Conservation (phyloP, 2,113 vertebrate species). For the Pandion haliaetus region DNA sequence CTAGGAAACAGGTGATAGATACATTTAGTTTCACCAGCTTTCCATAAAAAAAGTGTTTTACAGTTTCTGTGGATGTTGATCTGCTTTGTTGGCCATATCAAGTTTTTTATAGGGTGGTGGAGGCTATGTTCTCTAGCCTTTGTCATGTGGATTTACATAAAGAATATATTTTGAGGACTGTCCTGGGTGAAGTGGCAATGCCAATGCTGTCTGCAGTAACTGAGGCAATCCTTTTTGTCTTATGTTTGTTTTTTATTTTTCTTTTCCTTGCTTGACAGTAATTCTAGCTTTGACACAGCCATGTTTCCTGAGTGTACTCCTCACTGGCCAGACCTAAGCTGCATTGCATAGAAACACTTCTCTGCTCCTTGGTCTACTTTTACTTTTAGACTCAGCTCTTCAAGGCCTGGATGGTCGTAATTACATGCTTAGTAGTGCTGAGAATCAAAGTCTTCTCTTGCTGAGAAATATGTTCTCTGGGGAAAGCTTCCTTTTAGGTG, state of each 20-base stretch:
- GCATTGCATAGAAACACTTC: accelerated
- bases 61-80: neutral
- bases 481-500: neutral
- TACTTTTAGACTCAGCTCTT: neutral
- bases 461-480: neutral
- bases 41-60: neutral
- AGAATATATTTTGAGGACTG: neutral
- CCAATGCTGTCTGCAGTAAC: neutral
- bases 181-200: neutral
- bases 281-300: neutral
- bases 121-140: neutral
- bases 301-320: neutral
- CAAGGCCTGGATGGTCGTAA: neutral
- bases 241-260: neutral
- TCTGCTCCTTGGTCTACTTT: neutral
- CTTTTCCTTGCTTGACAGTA: neutral
- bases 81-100: neutral
- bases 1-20: neutral
- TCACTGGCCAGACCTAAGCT: neutral
- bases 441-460: neutral
- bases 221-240: neutral
- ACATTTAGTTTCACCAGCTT: neutral
- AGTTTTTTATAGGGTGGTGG: neutral
- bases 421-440: neutral
- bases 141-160: neutral